These are phyloP conservation scores for Nyctereutes procyonoides DNA, from an alignment of 2,113 vertebrate genomes.

Conservation along the genomic window DNA sequence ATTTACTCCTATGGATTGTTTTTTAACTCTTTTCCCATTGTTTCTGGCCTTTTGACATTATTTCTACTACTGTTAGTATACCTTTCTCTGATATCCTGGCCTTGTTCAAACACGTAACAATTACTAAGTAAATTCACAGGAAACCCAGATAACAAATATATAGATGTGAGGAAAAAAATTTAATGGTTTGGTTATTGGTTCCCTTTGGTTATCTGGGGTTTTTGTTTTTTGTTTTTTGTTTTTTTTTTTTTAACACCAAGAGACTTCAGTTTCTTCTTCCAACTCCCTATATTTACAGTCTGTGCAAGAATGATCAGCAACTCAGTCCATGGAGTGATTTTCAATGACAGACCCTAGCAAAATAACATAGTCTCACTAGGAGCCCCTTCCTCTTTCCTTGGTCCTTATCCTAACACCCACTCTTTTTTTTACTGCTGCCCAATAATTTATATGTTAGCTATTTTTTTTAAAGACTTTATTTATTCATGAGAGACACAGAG, in stretches of 20 bases:
- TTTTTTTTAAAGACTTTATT: background rate
- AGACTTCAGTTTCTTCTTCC: background rate
- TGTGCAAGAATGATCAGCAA: background rate
- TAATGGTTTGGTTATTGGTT: background rate
- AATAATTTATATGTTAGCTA: background rate
- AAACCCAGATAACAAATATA: background rate
- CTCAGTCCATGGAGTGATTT: background rate
- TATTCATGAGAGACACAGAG: too few relatives aligned
- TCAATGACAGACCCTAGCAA: background rate
- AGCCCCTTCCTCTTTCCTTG: background rate
- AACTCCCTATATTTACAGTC: background rate
- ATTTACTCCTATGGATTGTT: background rate
- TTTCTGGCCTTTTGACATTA: background rate
- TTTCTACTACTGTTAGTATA: background rate
- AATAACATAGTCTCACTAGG: background rate
- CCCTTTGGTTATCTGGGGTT: background rate
- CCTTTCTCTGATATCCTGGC: background rate
- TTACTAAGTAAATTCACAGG: background rate
- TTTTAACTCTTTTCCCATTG: background rate
- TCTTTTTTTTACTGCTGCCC: background rate
- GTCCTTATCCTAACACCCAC: background rate
- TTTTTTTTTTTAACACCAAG: background rate
- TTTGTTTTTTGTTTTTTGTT: too few relatives aligned
- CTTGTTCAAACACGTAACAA: background rate
- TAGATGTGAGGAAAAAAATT: conserved; percentile 27